Percentiles rank a stretch among this genome's conserved stretches.
Conservation (phyloP, 2,888 invertebrate species). For the Dicyrtoma fusca region DNA sequence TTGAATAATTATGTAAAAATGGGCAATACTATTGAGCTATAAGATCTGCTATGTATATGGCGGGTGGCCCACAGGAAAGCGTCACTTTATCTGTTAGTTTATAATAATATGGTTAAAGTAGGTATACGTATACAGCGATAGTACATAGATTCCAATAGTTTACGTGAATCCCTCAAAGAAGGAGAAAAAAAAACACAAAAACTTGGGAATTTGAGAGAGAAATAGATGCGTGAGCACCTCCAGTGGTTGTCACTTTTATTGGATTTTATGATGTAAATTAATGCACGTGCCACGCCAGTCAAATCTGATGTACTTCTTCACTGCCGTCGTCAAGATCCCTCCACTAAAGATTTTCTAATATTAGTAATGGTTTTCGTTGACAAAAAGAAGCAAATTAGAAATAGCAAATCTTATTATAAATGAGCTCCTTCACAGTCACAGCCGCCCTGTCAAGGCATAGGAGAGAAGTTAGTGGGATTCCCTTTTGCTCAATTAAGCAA, state of each 20-base stretch:
- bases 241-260: slow-evolving; percentile 12
- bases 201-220: not conserved
- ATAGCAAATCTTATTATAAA: not conserved
- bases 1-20: slow-evolving; percentile 25
- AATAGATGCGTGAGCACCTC: slow-evolving; percentile 25
- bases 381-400: slow-evolving; percentile 6
- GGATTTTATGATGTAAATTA: slow-evolving; percentile 15
- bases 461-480: too few relatives aligned
- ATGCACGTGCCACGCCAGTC: slow-evolving; percentile 6
- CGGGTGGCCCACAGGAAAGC: slow-evolving; percentile 15
- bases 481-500: not conserved
- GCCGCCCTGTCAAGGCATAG: too few relatives aligned
- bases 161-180: not conserved
- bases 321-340: slow-evolving; percentile 20
- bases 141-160: not conserved
- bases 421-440: too few relatives aligned
- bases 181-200: slow-evolving; percentile 5
- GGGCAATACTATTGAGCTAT: too few relatives aligned
- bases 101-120: not conserved
- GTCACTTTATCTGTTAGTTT: slow-evolving; percentile 18
- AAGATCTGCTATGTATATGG: too few relatives aligned
- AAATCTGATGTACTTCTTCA: not conserved
- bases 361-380: slow-evolving; percentile 25
- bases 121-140: not conserved
- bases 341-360: slow-evolving; percentile 26